Percentiles rank a stretch among this genome's conserved stretches.
Conservation (phyloP, 1,140 invertebrate species). For the Meloidogyne exigua region DNA sequence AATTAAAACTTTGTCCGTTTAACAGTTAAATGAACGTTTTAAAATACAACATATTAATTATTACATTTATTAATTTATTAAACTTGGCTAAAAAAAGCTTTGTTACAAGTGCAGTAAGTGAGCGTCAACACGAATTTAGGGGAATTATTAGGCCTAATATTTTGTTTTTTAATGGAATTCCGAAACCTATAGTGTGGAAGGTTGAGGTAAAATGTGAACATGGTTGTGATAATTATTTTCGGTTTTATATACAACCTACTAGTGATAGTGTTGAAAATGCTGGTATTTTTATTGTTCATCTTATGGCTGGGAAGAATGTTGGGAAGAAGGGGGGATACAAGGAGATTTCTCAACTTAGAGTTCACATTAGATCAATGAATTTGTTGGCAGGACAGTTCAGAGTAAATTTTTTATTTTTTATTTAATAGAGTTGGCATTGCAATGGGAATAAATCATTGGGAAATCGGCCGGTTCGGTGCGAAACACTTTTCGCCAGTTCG, state of each 20-base stretch:
- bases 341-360: background rate
- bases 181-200: conserved; percentile 16
- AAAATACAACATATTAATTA: too few species aligned
- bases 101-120: background rate
- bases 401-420: background rate
- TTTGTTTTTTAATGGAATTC: background rate
- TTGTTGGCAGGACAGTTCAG: background rate
- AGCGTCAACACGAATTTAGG: background rate
- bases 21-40: too few species aligned
- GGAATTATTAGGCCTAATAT: background rate
- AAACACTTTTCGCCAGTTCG: too few species aligned
- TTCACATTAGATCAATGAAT: background rate
- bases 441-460: too few species aligned
- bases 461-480: too few species aligned
- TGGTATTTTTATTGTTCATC: background rate
- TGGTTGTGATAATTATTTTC: background rate
- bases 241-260: background rate
- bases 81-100: too few species aligned
- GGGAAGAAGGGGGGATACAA: background rate
- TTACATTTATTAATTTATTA: too few species aligned
- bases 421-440: too few species aligned
- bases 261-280: background rate
- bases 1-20: too few species aligned
- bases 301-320: background rate
- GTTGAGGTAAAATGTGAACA: background rate